Base-by-base conservation (phyloP, 2,797 vertebrate genomes). In the Tokudaia tokunoshimensis region DNA sequence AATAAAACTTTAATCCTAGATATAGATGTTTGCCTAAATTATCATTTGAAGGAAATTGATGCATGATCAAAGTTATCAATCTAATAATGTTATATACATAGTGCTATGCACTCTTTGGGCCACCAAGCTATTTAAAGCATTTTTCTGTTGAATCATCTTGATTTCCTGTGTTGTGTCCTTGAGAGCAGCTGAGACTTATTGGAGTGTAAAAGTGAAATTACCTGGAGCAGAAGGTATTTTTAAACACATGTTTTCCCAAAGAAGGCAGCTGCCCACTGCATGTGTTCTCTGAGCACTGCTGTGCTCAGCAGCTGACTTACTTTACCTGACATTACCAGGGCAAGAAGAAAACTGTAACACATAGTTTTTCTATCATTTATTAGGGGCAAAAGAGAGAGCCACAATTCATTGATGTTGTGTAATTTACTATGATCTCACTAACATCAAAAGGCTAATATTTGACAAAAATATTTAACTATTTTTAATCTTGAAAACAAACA, bases 201-300 rank as follows among this genome's bases (percentile, higher is more conserved):
- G 96, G 93, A 82, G 65, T 97, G 93, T 90, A 88, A 91, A 98
- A 96, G 52, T 95, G 97, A 94, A 96, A 97, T 97, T 98, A 97
- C 96, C 97, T 98, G 95, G 91, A 97, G 74, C 70, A 75, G 96
- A 98, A 97, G 95, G 96, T 98, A 95, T 98, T 98, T 98, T 98
- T 98, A 97, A 98, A 97, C 97, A 98, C 95, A 72, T 94, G 97
- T 98, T 98, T 97, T 97, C 97, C 94, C 96, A 95, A 90, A 94
- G 96, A 81, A 97, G 94, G 90, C 98, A 98, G 98, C 97, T 98
- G 98, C 96, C 98, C 98, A 4, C 97, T 61, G 97, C 75, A 14
- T 91, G 98, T 95, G 63, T 87, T 96, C 94, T 97, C 94, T 96
- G 44, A 95, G 96, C 88, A 75, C 97, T 82, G 86, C 98, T 97